phyloP scores from a whole-genome alignment of 2,113 vertebrate genomes.

The Sminthopsis crassicaudata region DNA sequence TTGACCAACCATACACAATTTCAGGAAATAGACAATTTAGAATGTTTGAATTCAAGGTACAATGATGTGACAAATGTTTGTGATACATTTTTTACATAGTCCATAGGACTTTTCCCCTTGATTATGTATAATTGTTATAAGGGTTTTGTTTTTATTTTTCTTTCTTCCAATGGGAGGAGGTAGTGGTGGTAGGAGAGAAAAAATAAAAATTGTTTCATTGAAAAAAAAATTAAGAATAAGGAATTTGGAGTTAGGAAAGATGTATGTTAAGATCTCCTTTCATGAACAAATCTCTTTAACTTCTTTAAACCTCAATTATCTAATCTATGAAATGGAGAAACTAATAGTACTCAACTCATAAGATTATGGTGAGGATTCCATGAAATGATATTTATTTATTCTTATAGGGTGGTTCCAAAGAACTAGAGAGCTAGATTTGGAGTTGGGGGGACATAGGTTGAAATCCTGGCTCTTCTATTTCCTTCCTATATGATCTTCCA shows the following conservation, averaged over 20 bases:
- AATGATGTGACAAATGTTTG: not conserved
- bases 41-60: not conserved
- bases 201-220: not conserved
- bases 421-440: not conserved
- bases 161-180: not conserved
- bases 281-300: not conserved
- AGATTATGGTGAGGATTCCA: not conserved
- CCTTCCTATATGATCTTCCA: not conserved
- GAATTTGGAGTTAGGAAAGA: not conserved
- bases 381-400: not conserved
- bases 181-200: not conserved
- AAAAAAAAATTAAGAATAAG: not conserved
- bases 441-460: not conserved
- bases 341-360: not conserved
- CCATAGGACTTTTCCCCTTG: not conserved
- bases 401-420: not conserved
- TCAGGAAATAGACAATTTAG: not conserved
- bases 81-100: not conserved
- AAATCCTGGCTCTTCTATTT: not conserved
- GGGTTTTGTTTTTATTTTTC: not conserved
- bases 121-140: not conserved
- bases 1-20: not conserved
- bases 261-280: not conserved
- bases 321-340: not conserved
- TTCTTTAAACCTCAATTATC: not conserved